Evolutionary conservation across 2,888 invertebrate species (phyloP), one percentile per base, ranked within the genome.

Genomic region (Synergus umbraculus): DNA sequence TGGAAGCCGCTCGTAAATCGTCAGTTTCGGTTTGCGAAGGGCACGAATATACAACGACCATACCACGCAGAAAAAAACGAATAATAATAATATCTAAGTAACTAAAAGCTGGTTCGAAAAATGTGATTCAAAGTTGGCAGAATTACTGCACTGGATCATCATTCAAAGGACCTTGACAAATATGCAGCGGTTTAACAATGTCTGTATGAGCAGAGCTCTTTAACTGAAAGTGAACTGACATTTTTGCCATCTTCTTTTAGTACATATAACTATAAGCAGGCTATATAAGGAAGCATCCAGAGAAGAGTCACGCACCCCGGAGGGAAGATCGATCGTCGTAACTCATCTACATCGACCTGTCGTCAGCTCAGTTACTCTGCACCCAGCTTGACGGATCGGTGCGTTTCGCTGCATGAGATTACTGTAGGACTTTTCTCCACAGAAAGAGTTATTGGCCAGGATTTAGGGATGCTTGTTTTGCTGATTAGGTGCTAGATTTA

Each of bases 91-190:
- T 29, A 29, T 3, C 29, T 29, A 29, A 29, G 3, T 29, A 29
- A 29, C 29, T 29, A 29, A 29, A 29, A 29, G 2, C 29, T 29
- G 29, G 29, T 29, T 29, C 29, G 3, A 29, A 29, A 29, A 29
- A 29, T 29, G 29, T 29, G 18, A 65, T 37, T 65, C 37, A 1
- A 41, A 65, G 63, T 41, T 12, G 66, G 44, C 54, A 44, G 69
- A 78, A 85, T 84, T 85, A 84, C 66, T 79, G 78, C 79, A 79
- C 82, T 81, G 81, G 85, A 83, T 81, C 85, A 87, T 89, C 88
- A 88, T 83, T 89, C 88, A 88, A 85, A 86, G 78, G 82, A 78
- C 79, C 83, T 84, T 86, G 87, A 89, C 87, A 89, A 88, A 89
- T 86, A 81, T 86, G 87, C 86, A 87, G 88, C 88, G 86, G 83